Percentiles rank a stretch among this genome's conserved stretches.
phyloP scores from a whole-genome alignment of 2,888 invertebrate species.

The Notodonta dromedarius region DNA sequence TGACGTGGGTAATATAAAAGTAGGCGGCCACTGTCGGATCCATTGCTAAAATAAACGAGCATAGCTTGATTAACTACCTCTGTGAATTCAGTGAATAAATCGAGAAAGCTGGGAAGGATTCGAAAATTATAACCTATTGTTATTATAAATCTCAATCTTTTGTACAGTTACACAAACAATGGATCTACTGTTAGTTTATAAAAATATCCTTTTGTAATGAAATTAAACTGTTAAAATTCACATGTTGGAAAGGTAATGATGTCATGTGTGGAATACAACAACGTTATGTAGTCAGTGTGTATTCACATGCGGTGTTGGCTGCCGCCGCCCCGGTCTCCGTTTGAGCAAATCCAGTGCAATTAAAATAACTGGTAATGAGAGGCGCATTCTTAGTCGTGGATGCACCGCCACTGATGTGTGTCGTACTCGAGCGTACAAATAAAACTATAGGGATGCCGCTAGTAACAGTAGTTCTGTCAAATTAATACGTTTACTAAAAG shows the following conservation, averaged over 20 bases:
- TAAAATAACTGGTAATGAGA: constrained; percentile 71
- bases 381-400: constrained; percentile 58
- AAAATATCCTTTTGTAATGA: constrained; percentile 34
- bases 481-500: no score
- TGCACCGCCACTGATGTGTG: constrained; percentile 29
- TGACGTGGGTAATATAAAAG: constrained; percentile 3
- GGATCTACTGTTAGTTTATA: constrained; percentile 25
- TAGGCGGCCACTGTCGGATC: background rate
- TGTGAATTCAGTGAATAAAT: constrained; percentile 25
- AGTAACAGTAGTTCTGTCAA: no score
- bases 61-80: constrained; percentile 27
- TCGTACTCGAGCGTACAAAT: background rate
- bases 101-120: constrained; percentile 17
- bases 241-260: constrained; percentile 33
- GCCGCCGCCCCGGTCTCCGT: constrained; percentile 31
- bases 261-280: constrained; percentile 31
- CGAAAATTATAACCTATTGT: constrained; percentile 30
- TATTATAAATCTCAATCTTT: constrained; percentile 15
- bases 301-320: constrained; percentile 40
- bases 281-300: constrained; percentile 28
- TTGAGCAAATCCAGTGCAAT: constrained; percentile 49
- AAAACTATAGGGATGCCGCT: constrained; percentile 4
- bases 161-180: constrained; percentile 40
- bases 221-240: constrained; percentile 23
- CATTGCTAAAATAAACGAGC: constrained; percentile 22